Percentiles rank a stretch among this genome's conserved stretches.
These are phyloP conservation scores for Desmodus rotundus DNA, from an alignment of 2,113 vertebrate genomes.

Conservation along the genomic window DNA sequence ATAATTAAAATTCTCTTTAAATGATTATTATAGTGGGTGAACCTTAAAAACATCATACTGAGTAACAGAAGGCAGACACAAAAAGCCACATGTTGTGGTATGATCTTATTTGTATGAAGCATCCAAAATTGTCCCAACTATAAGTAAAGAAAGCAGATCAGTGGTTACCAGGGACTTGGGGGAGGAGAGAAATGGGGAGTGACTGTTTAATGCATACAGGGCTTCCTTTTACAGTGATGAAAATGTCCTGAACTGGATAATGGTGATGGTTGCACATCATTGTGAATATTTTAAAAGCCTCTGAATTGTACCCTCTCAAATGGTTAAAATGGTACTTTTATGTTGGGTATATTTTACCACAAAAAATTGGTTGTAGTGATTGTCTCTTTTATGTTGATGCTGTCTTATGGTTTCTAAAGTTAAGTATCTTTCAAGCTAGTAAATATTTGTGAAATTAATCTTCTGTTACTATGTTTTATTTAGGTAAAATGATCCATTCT, in stretches of 20 bases:
- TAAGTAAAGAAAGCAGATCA: neutral
- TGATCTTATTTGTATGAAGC: neutral
- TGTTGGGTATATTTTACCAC: constrained; percentile 34
- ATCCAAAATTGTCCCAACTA: neutral
- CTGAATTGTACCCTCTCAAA: neutral
- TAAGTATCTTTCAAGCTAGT: neutral
- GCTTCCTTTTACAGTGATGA: constrained; percentile 3
- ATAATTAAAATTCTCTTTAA: constrained; percentile 29
- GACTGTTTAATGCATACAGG: neutral
- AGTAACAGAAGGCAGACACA: constrained; percentile 19
- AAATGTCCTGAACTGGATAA: neutral
- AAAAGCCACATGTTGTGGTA: neutral
- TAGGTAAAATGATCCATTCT: constrained; percentile 97
- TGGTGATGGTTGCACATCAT: neutral
- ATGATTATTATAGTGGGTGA: neutral
- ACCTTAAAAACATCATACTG: neutral
- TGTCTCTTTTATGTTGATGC: constrained; percentile 3
- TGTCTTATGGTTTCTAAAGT: neutral
- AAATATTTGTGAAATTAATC: constrained; percentile 1
- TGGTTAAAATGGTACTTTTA: constrained; percentile 31
- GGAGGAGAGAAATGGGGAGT: neutral
- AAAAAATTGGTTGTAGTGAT: neutral
- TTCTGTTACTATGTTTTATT: constrained; percentile 62
- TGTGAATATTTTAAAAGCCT: constrained; percentile 26
- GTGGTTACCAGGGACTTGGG: neutral